Conservation (phyloP, 2,113 vertebrate genomes). For the Neofelis nebulosa region DNA sequence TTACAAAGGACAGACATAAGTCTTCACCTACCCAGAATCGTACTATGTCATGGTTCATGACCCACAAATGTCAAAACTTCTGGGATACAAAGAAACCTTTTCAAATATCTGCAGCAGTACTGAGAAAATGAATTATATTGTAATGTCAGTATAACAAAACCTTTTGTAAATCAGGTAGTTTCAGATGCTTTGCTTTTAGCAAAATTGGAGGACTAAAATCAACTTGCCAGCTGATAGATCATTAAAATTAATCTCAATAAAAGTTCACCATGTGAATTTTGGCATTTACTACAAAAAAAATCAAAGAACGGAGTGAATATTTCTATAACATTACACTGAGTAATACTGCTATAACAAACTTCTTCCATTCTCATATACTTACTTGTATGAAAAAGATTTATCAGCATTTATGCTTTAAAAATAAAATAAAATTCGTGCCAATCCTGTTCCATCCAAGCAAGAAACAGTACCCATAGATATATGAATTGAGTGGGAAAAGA, state of each 20-base stretch:
- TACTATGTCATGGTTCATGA: neutral
- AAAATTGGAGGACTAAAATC: conserved; percentile 8
- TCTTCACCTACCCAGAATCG: neutral
- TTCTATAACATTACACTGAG: neutral
- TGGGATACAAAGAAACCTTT: neutral
- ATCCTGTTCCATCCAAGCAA: neutral
- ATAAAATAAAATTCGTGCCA: conserved; percentile 3
- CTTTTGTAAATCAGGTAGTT: neutral
- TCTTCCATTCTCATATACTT: neutral
- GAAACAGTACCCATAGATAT: neutral
- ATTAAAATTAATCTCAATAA: conserved; percentile 24
- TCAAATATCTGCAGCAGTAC: neutral
- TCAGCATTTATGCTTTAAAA: conserved; percentile 18
- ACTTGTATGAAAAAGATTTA: neutral
- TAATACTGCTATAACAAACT: neutral
- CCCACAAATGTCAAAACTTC: neutral
- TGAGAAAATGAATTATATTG: conserved; percentile 4
- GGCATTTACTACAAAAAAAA: neutral
- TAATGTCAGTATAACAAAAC: neutral
- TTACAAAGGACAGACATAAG: neutral
- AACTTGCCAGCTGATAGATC: neutral
- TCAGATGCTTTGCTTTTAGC: neutral
- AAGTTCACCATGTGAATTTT: conserved; percentile 10
- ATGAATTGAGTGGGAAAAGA: neutral
- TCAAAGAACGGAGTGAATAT: neutral